Base-by-base conservation (phyloP, 2,888 invertebrate genomes). In the Lasius platythorax region DNA sequence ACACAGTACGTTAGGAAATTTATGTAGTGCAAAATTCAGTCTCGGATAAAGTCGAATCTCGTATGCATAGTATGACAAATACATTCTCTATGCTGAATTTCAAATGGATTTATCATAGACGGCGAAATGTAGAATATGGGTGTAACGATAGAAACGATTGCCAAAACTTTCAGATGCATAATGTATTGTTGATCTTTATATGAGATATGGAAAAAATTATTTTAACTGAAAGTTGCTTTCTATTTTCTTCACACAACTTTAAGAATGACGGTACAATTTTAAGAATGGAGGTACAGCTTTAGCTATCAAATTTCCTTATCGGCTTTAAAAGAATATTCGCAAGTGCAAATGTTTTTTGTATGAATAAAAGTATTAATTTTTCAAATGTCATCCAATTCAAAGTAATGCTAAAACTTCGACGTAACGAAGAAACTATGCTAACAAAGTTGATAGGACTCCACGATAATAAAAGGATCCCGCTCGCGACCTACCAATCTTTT, bases 401-500 rank as follows among this genome's bases (percentile, higher is more conserved):
- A 64, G 8, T 18, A 8, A 12, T 43, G 40, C 30, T 74, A 43
- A 8, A 53, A 70, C 12, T 8, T 81, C 53, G 53, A 56, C 18
- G 66, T 68, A 76, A 83, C 68, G 82, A 84, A 86, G 87, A 76
- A 75, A 83, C 83, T 75, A 56, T 12, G 50, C 15, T 72, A 72
- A 28, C 63, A 30, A 12, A 64, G 23, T 81, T 70, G 64, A 85
- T 79, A 89, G 91, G 89, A 92, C 88, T 91, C 86, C 83, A 64
- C 86, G 91, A 92, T 92, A 91, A 92, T 92, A 91, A 93, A 90
- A 91, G 88, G 84, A 91, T 87, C 78, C 86, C 89, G 90, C 91
- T 92, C 90, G 91, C 89, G 88, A 91, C 88, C 88, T 88, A 90
- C 85, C 89, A 88, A 88, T 89, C 87, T 87, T 91, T 90, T 87